Percentiles rank a stretch among this genome's conserved stretches.
Conservation (phyloP, 1,140 invertebrate species). For the Leptinotarsa texana region DNA sequence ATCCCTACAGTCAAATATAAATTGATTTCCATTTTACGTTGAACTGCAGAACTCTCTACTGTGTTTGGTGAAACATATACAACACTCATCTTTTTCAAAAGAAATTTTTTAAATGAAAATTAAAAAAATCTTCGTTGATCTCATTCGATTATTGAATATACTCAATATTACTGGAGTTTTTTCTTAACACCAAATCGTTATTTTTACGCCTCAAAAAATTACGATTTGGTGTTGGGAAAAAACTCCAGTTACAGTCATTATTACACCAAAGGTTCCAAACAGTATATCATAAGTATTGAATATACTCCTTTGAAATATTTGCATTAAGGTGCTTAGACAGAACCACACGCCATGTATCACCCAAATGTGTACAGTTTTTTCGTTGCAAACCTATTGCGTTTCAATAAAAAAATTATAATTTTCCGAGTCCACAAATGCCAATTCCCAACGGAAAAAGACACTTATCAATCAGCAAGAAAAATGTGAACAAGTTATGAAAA, state of each 20-base stretch:
- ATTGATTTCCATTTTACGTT: not conserved
- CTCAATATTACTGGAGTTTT: no score
- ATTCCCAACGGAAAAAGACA: no score
- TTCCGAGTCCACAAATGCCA: conserved; percentile 34
- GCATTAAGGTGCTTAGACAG: not conserved
- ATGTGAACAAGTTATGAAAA: no score
- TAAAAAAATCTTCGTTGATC: not conserved
- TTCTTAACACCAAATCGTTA: no score
- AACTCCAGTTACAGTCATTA: no score
- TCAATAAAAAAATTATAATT: not conserved
- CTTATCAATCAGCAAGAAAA: no score
- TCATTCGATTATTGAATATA: no score
- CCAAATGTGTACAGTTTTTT: conserved; percentile 27
- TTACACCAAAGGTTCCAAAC: no score
- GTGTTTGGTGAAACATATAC: not conserved
- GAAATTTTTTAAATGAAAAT: not conserved
- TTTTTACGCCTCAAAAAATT: no score
- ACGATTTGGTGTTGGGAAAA: no score
- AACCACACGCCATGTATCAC: conserved; percentile 12
- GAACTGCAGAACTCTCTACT: not conserved
- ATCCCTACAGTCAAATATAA: not conserved
- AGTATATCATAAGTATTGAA: not conserved
- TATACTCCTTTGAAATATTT: not conserved
- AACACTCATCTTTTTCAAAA: not conserved
- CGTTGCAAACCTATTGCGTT: conserved; percentile 2